phyloP scores from a whole-genome alignment of 2,797 vertebrate genomes.

The Antrozous pallidus region DNA sequence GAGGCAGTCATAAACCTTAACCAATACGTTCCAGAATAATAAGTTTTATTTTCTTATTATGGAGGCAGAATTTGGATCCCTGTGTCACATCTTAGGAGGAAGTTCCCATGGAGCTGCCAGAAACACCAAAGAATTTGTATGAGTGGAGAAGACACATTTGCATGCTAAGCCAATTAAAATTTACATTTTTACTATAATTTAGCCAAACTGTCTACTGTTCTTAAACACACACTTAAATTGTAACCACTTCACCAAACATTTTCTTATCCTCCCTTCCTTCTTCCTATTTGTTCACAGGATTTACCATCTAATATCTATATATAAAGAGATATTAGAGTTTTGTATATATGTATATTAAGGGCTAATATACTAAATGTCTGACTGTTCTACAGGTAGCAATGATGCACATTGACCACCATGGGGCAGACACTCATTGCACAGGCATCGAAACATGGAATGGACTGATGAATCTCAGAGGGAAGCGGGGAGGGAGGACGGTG shows the following conservation, averaged over 20 bases:
- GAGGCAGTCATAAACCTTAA: not conserved
- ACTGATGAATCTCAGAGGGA: too few species aligned
- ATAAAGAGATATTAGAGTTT: too few species aligned
- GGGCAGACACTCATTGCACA: too few species aligned
- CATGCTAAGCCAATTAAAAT: not conserved
- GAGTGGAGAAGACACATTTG: not conserved
- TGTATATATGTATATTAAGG: too few species aligned
- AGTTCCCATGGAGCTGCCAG: not conserved
- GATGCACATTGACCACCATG: too few species aligned
- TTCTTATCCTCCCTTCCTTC: not conserved
- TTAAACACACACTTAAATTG: not conserved
- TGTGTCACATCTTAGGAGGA: not conserved
- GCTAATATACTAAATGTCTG: too few species aligned
- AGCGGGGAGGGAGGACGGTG: fast-evolving
- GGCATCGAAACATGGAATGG: too few species aligned
- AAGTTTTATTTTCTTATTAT: not conserved
- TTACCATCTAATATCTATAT: not conserved
- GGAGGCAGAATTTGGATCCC: not conserved
- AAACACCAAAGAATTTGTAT: not conserved
- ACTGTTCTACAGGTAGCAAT: too few species aligned
- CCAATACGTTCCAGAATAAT: not conserved
- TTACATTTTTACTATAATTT: not conserved
- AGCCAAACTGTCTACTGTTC: not conserved
- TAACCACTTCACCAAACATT: not conserved
- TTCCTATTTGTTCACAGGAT: not conserved